phyloP scores from a whole-genome alignment of 2,888 invertebrate species.

The Clistopyga incitator region DNA sequence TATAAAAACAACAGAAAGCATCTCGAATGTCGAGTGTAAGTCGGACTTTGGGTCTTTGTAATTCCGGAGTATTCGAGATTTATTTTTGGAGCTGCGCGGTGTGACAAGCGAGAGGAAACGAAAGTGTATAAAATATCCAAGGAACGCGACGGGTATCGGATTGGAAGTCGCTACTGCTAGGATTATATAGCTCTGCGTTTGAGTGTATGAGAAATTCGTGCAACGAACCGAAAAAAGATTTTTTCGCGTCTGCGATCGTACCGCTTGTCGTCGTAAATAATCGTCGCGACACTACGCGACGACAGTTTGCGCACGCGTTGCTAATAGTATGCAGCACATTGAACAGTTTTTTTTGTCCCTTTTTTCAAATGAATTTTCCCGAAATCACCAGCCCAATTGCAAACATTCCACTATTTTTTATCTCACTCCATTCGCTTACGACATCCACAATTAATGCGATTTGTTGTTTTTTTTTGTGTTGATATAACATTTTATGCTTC shows the following conservation, averaged over 20 bases:
- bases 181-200: conserved; percentile 34
- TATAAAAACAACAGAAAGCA: conserved; percentile 16
- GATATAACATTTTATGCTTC: too few relatives aligned
- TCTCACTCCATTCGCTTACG: too few relatives aligned
- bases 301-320: not conserved
- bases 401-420: too few relatives aligned
- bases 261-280: not conserved
- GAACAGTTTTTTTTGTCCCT: not conserved
- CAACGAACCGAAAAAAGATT: conserved; percentile 23
- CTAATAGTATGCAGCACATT: not conserved
- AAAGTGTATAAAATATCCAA: conserved; percentile 56
- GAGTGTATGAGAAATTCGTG: not conserved
- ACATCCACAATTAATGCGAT: too few relatives aligned
- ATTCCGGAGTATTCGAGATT: conserved; percentile 45
- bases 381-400: too few relatives aligned
- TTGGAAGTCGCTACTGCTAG: conserved; percentile 31
- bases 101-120: conserved; percentile 30
- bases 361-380: not conserved
- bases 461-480: too few relatives aligned
- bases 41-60: not conserved
- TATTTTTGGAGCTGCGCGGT: conserved; percentile 53
- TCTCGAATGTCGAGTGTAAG: conserved; percentile 5
- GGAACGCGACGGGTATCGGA: conserved; percentile 50
- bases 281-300: not conserved
- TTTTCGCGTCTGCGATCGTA: not conserved